Conservation (phyloP, 2,113 vertebrate species). For the Addax nasomaculatus region DNA sequence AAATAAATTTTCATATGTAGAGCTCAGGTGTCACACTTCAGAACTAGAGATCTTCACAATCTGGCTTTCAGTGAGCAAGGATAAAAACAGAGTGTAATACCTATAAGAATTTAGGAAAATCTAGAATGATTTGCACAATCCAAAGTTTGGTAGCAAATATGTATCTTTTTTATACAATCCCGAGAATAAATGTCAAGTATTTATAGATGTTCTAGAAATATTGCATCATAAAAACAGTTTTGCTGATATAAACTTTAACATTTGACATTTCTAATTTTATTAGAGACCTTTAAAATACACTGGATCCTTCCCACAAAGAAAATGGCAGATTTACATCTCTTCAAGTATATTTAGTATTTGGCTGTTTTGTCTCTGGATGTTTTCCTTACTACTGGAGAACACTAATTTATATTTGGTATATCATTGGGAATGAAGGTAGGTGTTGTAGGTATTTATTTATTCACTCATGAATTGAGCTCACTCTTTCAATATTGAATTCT, state of each 20-base stretch:
- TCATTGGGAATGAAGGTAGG: neutral
- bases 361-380: neutral
- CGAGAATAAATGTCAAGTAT: conserved; percentile 45
- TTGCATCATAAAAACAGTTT: neutral
- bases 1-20: neutral
- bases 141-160: conserved; percentile 13
- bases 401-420: neutral
- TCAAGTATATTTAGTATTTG: neutral
- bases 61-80: neutral
- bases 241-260: conserved; percentile 38
- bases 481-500: neutral
- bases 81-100: conserved; percentile 26
- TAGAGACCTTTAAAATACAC: conserved; percentile 18
- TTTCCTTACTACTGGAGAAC: neutral
- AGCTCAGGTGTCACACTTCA: neutral
- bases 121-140: neutral
- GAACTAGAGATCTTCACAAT: neutral
- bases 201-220: conserved; percentile 41
- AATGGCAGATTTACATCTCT: neutral
- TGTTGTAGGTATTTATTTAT: neutral
- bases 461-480: neutral
- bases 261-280: conserved; percentile 42
- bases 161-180: conserved; percentile 26
- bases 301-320: neutral
- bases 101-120: conserved; percentile 34